These are phyloP conservation scores for Eugnorisma glareosa DNA, from an alignment of 2,888 invertebrate species.

Conservation along the genomic window DNA sequence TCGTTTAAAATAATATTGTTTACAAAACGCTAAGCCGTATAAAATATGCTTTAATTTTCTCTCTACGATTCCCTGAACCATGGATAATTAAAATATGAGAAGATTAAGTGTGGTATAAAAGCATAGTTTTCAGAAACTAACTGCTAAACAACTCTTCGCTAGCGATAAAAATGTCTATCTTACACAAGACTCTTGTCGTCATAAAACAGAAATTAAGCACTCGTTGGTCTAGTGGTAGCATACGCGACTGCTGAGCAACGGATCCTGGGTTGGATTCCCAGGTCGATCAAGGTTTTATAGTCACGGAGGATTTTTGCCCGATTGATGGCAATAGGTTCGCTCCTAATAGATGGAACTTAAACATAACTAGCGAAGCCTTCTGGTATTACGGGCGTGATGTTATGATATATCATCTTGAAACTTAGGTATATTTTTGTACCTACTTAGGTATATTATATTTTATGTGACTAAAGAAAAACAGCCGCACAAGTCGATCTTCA, in stretches of 20 bases:
- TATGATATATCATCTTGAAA: neutral
- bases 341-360: no score
- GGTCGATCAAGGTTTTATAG: no score
- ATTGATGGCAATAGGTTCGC: no score
- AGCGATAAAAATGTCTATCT: conserved; percentile 1
- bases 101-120: neutral
- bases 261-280: no score
- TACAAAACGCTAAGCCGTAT: neutral
- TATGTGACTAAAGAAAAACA: neutral
- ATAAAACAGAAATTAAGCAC: neutral
- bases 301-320: no score
- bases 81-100: conserved; percentile 17
- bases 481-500: neutral
- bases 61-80: neutral
- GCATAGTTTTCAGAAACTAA: conserved; percentile 21
- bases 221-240: no score
- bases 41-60: conserved; percentile 19
- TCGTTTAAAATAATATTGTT: conserved; percentile 20
- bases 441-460: no score
- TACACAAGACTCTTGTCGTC: conserved; percentile 2
- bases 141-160: conserved; percentile 2
- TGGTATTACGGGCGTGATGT: no score
- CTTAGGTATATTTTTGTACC: neutral
- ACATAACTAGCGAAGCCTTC: no score
- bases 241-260: no score